Percentiles rank a stretch among this genome's conserved stretches.
Evolutionary conservation across 2,888 invertebrate genomes (phyloP).

Genomic region (Galerucella calmariensis): DNA sequence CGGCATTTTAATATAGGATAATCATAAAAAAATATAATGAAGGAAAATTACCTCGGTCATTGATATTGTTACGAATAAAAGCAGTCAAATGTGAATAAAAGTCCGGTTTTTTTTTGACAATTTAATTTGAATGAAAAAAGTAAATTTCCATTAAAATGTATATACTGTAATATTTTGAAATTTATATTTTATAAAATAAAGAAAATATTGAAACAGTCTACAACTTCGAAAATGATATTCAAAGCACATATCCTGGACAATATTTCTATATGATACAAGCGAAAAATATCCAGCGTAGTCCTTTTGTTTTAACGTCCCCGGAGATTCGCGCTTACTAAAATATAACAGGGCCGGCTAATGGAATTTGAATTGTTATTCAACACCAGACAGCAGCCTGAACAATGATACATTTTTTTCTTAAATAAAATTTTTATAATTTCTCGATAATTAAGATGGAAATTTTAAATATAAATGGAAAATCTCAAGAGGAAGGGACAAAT

Average conservation of each 20-base stretch:
- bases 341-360: conserved; percentile 28
- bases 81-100: no score
- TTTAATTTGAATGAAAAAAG: neutral
- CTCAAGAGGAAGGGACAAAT: no score
- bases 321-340: conserved; percentile 42
- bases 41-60: conserved; percentile 12
- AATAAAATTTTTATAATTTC: no score
- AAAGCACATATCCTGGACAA: conserved; percentile 38
- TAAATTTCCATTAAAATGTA: neutral
- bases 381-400: neutral
- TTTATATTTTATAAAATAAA: neutral
- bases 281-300: conserved; percentile 43
- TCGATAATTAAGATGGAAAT: no score
- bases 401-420: neutral
- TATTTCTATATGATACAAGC: conserved; percentile 41
- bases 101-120: no score
- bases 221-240: conserved; percentile 35
- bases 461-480: no score
- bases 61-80: neutral
- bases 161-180: no score
- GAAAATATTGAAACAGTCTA: conserved; percentile 5
- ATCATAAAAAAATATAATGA: conserved; percentile 44
- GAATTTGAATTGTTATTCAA: conserved; percentile 5
- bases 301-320: conserved; percentile 43
- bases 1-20: conserved; percentile 57